Percentiles rank a stretch among this genome's conserved stretches.
phyloP scores from a whole-genome alignment of 2,888 invertebrate genomes.

The Prosopocoilus inquinatus region DNA sequence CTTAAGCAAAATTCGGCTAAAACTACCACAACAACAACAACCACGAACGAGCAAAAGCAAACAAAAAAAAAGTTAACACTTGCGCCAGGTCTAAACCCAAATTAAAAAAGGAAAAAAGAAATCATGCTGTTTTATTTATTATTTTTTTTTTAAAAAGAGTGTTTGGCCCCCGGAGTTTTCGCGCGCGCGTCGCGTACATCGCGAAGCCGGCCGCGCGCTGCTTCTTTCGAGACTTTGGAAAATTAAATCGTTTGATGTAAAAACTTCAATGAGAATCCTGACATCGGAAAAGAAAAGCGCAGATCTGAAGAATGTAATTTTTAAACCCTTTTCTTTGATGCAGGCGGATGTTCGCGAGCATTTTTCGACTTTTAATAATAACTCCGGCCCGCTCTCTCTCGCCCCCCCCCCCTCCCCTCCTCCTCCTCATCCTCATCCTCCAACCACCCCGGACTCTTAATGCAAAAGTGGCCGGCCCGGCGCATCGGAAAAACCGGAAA shows the following conservation, averaged over 20 bases:
- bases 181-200: neutral
- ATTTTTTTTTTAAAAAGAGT: too few relatives aligned
- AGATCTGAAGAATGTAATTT: slow-evolving; percentile 1
- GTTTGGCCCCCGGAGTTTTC: neutral
- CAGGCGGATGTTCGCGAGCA: too few relatives aligned
- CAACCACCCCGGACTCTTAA: neutral
- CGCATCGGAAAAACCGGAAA: slow-evolving; percentile 30
- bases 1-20: slow-evolving; percentile 22
- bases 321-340: neutral
- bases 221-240: neutral
- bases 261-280: neutral
- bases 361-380: neutral
- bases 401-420: neutral
- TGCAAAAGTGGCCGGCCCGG: slow-evolving; percentile 18
- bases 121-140: too few relatives aligned
- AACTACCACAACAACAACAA: too few relatives aligned
- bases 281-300: neutral
- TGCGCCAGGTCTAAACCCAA: too few relatives aligned
- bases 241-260: neutral
- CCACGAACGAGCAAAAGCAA: slow-evolving; percentile 4
- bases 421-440: too few relatives aligned
- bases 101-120: too few relatives aligned
- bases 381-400: neutral
- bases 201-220: neutral
- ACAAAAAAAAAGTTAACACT: slow-evolving; percentile 7